Evolutionary conservation across 1,140 invertebrate genomes (phyloP).

Genomic region (Camponotus floridanus): DNA sequence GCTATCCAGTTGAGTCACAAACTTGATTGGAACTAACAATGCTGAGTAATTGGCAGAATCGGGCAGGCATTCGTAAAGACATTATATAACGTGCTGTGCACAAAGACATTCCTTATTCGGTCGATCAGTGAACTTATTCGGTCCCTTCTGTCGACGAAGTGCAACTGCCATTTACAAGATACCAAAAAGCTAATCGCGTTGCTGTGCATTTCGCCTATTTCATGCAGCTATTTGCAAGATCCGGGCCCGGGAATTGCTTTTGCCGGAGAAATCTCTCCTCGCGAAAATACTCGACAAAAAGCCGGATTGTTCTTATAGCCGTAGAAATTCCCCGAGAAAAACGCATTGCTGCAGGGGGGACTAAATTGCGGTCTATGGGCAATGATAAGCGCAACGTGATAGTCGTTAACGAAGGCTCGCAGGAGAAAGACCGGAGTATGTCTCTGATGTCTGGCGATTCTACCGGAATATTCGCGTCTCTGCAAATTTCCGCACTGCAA

Average conservation of each 20-base stretch:
- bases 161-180: constrained; percentile 36
- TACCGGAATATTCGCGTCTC: constrained; percentile 35
- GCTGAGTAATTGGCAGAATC: constrained; percentile 40
- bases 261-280: constrained; percentile 17
- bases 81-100: constrained; percentile 22
- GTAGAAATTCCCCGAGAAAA: not conserved
- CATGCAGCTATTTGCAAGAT: constrained; percentile 23
- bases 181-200: constrained; percentile 51
- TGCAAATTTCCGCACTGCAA: constrained; percentile 44
- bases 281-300: constrained; percentile 22
- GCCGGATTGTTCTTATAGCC: not conserved
- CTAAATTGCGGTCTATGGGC: constrained; percentile 25
- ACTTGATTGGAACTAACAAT: constrained; percentile 3
- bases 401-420: constrained; percentile 38
- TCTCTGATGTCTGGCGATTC: constrained; percentile 45
- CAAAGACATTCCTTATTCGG: constrained; percentile 43
- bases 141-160: constrained; percentile 33
- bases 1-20: constrained; percentile 14
- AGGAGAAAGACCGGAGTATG: not conserved
- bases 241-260: constrained; percentile 30
- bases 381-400: constrained; percentile 38
- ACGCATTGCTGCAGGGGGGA: not conserved
- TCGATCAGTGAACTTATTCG: constrained; percentile 48
- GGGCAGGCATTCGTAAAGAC: not conserved
- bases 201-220: constrained; percentile 10